These are phyloP conservation scores for Nannospalax galili DNA, from an alignment of 2,113 vertebrate species.

Conservation along the genomic window DNA sequence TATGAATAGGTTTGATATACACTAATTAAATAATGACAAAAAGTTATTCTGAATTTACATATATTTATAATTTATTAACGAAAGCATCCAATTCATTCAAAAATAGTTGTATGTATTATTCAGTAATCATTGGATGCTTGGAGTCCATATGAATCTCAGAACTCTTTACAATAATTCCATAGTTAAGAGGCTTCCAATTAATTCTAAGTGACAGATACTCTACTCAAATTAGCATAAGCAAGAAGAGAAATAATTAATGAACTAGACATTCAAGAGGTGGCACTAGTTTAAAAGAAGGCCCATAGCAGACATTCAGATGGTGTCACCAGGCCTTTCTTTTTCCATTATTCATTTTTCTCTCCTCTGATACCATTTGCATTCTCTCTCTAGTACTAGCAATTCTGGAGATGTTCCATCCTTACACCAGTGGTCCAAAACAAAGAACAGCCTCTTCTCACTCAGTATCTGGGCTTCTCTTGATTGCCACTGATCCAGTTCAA, in stretches of 20 bases:
- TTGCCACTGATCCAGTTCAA: background rate
- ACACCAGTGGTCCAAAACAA: background rate
- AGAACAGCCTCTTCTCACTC: background rate
- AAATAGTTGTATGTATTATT: constrained; percentile 39
- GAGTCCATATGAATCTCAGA: background rate
- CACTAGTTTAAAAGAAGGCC: background rate
- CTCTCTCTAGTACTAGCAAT: background rate
- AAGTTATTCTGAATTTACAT: constrained; percentile 26
- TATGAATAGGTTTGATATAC: background rate
- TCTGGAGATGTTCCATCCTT: background rate
- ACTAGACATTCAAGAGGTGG: background rate
- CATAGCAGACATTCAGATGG: background rate
- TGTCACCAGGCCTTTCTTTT: background rate
- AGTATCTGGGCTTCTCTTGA: background rate
- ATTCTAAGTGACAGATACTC: background rate
- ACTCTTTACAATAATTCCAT: constrained; percentile 28
- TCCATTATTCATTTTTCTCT: background rate
- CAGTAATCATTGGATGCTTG: constrained; percentile 1
- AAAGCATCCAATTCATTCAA: constrained; percentile 48
- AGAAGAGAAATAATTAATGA: background rate
- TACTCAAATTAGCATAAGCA: constrained; percentile 28
- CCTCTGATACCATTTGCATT: background rate
- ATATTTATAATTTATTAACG: constrained; percentile 51
- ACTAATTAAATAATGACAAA: constrained; percentile 49
- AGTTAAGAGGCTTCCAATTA: constrained; percentile 21